Base-by-base conservation (phyloP, 2,888 invertebrate species). In the Antheraea assamensis region DNA sequence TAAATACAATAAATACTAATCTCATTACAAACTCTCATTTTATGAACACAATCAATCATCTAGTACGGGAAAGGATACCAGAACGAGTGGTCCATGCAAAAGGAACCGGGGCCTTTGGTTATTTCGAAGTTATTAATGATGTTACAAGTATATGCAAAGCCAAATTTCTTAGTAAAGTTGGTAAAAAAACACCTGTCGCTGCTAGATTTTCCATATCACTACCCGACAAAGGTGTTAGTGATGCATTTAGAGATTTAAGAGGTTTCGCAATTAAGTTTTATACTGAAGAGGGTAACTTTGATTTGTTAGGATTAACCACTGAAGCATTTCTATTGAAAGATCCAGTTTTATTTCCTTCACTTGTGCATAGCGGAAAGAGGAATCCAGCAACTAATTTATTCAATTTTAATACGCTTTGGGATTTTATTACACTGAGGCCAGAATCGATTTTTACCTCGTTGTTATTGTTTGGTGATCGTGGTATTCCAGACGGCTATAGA, bases 61-160 rank as follows among this genome's bases (percentile, higher is more conserved):
- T 98, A 81, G 96, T 96, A 82, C 95, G 98, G 27, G 99, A 99
- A 89, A 95, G 98, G 74, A 98, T 99, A 80, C 98, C 99, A 0
- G 98, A 99, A 88, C 95, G 99, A 76, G 97, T 98, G 0, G 98
- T 98, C 1, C 98, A 98, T 87, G 98, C 99, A 0, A 99, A 99
- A 91, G 99, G 98, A 75, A 98, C 97, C 55, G 98, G 97, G 21
- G 97, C 97, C 3, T 97, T 97, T 87, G 97, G 97, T 0, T 97
- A 97, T 83, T 97, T 98, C 81, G 97, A 98, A 90, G 97, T 98
- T 10, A 98, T 98, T 0, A 96, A 98, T 81, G 97, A 98, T 83
- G 97, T 98, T 72, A 95, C 95, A 2, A 95, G 96, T 82, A 97
- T 97, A 85, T 95, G 95, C 77, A 97, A 96, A 76, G 97, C 98